A percentile compares a stretch with the other conserved stretches of the same genome.
Conservation (phyloP, 2,113 vertebrate species). For the Benitochromis conjunctus region DNA sequence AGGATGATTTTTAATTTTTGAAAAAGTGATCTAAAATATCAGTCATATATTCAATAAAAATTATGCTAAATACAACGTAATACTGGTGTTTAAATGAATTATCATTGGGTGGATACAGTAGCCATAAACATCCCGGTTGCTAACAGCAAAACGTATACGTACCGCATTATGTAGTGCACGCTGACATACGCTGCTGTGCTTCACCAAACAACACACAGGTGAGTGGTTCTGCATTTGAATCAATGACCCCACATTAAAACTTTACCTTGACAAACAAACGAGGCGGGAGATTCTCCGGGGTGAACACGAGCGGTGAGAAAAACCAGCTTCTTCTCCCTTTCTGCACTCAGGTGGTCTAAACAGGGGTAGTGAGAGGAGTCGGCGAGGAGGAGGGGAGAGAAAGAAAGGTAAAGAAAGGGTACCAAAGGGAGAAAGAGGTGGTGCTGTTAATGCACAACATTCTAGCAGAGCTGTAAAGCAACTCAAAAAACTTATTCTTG, state of each 20-base stretch:
- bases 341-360: constrained; percentile 79
- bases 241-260: neutral
- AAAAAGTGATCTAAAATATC: neutral
- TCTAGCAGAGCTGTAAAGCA: neutral
- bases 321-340: constrained; percentile 86
- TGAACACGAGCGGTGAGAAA: constrained; percentile 95
- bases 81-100: neutral
- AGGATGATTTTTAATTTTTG: neutral
- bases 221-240: neutral
- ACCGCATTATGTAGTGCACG: neutral
- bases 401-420: neutral
- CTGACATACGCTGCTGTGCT: neutral
- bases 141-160: neutral
- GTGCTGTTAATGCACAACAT: neutral
- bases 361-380: neutral
- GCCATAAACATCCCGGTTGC: neutral
- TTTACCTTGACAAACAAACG: constrained; percentile 97
- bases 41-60: neutral
- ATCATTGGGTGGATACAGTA: neutral
- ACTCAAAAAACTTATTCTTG: neutral
- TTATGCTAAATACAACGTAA: neutral
- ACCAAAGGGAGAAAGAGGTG: neutral
- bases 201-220: neutral
- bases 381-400: neutral
- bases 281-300: constrained; percentile 94